These are phyloP conservation scores for Saguinus midas DNA, from an alignment of 2,113 vertebrate genomes.

Conservation along the genomic window DNA sequence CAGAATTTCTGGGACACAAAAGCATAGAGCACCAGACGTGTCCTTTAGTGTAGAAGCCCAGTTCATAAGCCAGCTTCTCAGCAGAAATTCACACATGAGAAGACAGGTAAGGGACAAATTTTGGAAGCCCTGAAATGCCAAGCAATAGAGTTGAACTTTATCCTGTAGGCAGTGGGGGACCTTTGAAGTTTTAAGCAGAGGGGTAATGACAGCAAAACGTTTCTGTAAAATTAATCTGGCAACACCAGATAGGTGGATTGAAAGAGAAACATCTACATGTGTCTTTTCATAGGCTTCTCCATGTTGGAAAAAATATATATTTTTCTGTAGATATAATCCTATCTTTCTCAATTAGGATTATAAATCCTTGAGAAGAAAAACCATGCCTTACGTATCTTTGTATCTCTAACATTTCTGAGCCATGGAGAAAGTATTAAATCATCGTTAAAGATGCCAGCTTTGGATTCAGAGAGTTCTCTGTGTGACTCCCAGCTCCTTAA, in stretches of 20 bases:
- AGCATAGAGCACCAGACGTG: neutral
- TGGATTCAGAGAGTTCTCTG: neutral
- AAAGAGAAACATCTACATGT: neutral
- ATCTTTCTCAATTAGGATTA: slow-evolving; percentile 12
- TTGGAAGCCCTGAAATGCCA: slow-evolving; percentile 64
- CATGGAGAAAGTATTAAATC: neutral
- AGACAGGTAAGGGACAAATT: slow-evolving; percentile 66
- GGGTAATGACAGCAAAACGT: slow-evolving; percentile 36
- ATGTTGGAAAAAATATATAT: neutral
- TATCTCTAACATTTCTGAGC: neutral
- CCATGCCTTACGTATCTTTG: neutral
- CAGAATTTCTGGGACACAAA: slow-evolving; percentile 46
- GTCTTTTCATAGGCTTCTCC: slow-evolving; percentile 23
- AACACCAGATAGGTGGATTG: slow-evolving; percentile 17
- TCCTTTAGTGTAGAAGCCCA: slow-evolving; percentile 33
- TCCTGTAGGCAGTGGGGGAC: slow-evolving; percentile 51
- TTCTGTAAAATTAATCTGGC: slow-evolving; percentile 52
- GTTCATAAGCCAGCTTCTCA: slow-evolving; percentile 39
- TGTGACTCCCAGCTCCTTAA: neutral
- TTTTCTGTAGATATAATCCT: neutral
- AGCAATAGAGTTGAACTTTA: slow-evolving; percentile 57
- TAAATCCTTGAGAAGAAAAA: slow-evolving; percentile 32
- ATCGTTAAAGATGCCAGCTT: neutral
- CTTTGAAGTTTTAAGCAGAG: slow-evolving; percentile 61
- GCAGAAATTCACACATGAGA: slow-evolving; percentile 73